Percentiles rank a stretch among this genome's conserved stretches.
Conservation (phyloP, 2,113 vertebrate species). For the Bos taurus region DNA sequence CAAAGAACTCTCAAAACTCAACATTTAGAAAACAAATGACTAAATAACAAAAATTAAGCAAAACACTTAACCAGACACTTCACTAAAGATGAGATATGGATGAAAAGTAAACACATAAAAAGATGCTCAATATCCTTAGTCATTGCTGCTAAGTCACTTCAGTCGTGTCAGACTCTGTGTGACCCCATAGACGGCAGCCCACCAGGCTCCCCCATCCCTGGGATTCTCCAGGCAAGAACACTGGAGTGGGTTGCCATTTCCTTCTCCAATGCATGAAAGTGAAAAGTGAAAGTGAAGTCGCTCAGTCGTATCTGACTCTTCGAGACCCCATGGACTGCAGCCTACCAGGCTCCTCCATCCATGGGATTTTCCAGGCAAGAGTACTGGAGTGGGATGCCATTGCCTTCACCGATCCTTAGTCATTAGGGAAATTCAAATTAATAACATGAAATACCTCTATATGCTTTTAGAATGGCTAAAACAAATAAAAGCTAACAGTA, state of each 20-base stretch:
- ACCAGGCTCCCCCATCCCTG: no score
- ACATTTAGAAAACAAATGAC: neutral
- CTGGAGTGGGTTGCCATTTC: no score
- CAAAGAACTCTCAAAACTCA: neutral
- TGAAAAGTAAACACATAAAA: neutral
- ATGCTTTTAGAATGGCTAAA: neutral
- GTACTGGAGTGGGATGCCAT: no score
- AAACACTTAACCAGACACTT: neutral
- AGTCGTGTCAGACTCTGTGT: no score
- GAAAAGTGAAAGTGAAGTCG: no score
- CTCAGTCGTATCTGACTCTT: no score
- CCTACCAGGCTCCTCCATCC: no score
- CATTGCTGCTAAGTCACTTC: no score
- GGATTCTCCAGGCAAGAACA: no score
- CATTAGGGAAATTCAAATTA: neutral
- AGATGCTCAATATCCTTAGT: neutral
- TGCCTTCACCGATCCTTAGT: neutral
- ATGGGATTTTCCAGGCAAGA: no score
- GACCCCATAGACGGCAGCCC: fast-evolving
- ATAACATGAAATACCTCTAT: neutral
- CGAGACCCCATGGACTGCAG: fast-evolving
- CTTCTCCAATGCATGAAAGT: no score
- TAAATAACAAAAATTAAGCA: neutral
- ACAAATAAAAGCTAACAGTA: neutral
- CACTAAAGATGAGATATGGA: neutral